Conservation (phyloP, 2,888 invertebrate species). For the Meghimatium bilineatum region DNA sequence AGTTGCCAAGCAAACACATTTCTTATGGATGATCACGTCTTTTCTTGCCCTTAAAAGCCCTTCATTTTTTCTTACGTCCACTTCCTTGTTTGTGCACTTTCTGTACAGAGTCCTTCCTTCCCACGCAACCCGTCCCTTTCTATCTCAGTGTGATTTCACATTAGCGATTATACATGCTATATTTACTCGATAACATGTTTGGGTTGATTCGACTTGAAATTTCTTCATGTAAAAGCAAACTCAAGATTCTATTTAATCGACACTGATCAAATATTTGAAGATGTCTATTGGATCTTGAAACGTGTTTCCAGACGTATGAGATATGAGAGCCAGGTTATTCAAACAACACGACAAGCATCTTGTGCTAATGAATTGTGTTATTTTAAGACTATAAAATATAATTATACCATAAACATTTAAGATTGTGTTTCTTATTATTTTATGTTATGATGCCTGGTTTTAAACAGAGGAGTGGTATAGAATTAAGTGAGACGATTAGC, state of each 20-base stretch:
- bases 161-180: background rate
- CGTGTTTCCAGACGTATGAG: background rate
- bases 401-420: background rate
- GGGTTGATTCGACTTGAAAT: background rate
- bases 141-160: background rate
- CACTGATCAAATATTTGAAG: background rate
- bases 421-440: background rate
- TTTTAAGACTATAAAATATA: background rate
- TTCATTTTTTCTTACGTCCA: background rate
- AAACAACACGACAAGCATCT: background rate
- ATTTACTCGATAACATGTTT: constrained; percentile 1
- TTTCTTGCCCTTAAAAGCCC: too few relatives aligned
- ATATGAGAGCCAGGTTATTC: background rate
- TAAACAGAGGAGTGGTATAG: too few relatives aligned
- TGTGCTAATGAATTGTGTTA: too few relatives aligned
- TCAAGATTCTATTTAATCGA: background rate
- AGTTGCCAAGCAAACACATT: too few relatives aligned
- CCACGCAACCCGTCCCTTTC: too few relatives aligned
- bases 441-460: too few relatives aligned
- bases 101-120: too few relatives aligned
- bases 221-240: background rate
- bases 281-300: background rate
- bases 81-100: background rate
- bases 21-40: too few relatives aligned
- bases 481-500: too few relatives aligned